A percentile compares a stretch with the other conserved stretches of the same genome.
These are phyloP conservation scores for Sphaeridia pumilis DNA, from an alignment of 2,888 invertebrate genomes.

Conservation along the genomic window DNA sequence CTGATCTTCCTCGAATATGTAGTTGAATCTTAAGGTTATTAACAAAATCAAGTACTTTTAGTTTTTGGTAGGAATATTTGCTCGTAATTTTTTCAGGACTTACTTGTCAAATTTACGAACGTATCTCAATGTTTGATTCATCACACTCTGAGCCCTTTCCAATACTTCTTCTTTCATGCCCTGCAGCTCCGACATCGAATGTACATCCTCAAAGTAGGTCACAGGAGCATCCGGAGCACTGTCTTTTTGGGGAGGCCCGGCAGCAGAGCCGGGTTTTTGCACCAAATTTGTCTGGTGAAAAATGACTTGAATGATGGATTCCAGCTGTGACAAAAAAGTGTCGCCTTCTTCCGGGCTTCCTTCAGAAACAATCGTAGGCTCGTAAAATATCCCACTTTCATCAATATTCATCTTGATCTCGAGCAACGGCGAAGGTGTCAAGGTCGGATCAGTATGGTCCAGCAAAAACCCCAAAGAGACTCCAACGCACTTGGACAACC, in stretches of 20 bases:
- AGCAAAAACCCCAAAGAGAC: conserved; percentile 34
- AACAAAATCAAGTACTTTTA: neutral
- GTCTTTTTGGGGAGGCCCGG: neutral
- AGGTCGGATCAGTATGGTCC: conserved; percentile 36
- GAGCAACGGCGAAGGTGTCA: conserved; percentile 64
- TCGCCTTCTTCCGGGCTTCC: neutral
- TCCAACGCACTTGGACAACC: conserved; percentile 33
- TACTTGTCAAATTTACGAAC: conserved; percentile 1
- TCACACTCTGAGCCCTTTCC: neutral
- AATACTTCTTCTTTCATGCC: neutral
- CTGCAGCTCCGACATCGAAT: neutral
- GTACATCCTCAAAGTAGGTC: neutral
- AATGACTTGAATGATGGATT: neutral
- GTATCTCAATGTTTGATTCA: neutral
- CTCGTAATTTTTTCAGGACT: neutral
- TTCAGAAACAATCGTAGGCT: neutral
- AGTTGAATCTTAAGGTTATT: neutral
- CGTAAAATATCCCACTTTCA: conserved; percentile 37
- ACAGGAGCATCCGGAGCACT: neutral
- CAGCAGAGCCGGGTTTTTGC: neutral
- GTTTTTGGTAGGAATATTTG: neutral
- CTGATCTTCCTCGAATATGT: conserved; percentile 4
- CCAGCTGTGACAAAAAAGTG: neutral
- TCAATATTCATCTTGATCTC: conserved; percentile 70
- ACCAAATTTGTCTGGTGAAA: neutral